Conservation (phyloP, 2,113 vertebrate species). For the Sceloporus tristichus region DNA sequence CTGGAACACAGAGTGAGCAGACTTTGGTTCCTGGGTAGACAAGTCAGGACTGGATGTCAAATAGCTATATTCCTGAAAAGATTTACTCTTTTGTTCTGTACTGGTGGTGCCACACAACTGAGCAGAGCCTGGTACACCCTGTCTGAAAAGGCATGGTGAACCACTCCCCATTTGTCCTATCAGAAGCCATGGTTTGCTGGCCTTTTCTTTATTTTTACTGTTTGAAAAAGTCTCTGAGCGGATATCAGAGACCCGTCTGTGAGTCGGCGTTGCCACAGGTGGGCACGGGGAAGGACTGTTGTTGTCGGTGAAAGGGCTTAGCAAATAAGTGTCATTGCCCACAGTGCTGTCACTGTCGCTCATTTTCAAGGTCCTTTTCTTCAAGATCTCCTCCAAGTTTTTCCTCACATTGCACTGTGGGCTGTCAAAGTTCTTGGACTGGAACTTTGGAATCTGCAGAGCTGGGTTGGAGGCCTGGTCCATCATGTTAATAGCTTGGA, state of each 20-base stretch:
- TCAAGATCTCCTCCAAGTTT: slow-evolving; percentile 84
- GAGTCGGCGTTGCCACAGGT: slow-evolving; percentile 43
- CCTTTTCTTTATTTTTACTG: slow-evolving; percentile 60
- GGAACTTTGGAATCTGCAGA: slow-evolving; percentile 86
- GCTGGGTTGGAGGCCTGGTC: slow-evolving; percentile 80
- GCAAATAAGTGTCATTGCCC: neutral
- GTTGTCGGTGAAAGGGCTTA: neutral
- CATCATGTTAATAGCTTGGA: slow-evolving; percentile 86
- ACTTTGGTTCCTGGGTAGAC: slow-evolving; percentile 52
- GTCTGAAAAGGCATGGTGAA: slow-evolving; percentile 63
- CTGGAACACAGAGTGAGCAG: slow-evolving; percentile 57
- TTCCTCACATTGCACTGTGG: slow-evolving; percentile 77
- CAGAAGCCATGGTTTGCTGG: neutral
- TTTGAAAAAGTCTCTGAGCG: slow-evolving; percentile 49
- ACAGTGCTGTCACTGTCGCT: neutral
- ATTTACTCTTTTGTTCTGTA: neutral
- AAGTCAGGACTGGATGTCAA: slow-evolving; percentile 65
- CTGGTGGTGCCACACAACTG: slow-evolving; percentile 21
- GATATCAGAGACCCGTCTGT: neutral
- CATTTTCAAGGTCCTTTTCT: slow-evolving; percentile 70
- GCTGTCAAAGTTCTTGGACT: slow-evolving; percentile 82
- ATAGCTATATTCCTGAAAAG: slow-evolving; percentile 32
- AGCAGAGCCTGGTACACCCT: slow-evolving; percentile 54
- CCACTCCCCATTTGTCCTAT: slow-evolving; percentile 47
- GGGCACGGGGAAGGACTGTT: neutral